phyloP scores from a whole-genome alignment of 2,888 invertebrate species.

The Strigamia crassipes region DNA sequence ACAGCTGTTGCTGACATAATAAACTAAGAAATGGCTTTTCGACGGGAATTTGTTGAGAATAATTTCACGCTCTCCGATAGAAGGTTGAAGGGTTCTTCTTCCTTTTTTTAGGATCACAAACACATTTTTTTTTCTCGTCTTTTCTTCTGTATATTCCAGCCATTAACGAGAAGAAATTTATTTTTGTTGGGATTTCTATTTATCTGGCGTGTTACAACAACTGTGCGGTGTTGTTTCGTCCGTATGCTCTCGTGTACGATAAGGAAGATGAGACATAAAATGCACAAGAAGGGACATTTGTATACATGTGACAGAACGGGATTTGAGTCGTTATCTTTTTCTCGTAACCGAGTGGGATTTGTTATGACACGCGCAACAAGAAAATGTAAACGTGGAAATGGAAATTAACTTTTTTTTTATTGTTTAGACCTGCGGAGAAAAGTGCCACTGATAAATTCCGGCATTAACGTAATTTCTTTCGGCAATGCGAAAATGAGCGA shows the following conservation, averaged over 20 bases:
- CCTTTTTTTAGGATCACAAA: not conserved
- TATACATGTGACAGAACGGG: conserved; percentile 35
- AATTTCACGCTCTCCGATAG: conserved; percentile 16
- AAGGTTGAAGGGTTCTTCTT: not conserved
- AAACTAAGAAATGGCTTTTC: conserved; percentile 35
- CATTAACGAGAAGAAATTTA: not conserved
- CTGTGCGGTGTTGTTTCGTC: not conserved
- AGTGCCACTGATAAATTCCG: conserved; percentile 24
- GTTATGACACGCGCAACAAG: conserved; percentile 25
- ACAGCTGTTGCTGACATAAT: conserved; percentile 35
- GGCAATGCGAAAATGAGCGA: not conserved
- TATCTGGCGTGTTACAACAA: not conserved
- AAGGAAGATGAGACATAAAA: conserved; percentile 37
- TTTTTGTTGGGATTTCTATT: not conserved
- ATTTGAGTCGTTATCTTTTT: conserved; percentile 41
- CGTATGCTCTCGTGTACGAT: conserved; percentile 1
- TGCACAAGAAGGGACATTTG: conserved; percentile 17
- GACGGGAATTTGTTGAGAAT: conserved; percentile 31
- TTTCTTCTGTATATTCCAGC: too few relatives aligned
- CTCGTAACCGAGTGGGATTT: conserved; percentile 22
- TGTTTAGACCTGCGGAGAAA: conserved; percentile 1
- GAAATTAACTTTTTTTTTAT: conserved; percentile 42
- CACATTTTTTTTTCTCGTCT: not conserved
- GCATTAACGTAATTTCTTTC: conserved; percentile 20
- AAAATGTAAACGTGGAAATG: conserved; percentile 1